Evolutionary conservation across 2,888 invertebrate species (phyloP).

Genomic region (Nemoura dubitans): DNA sequence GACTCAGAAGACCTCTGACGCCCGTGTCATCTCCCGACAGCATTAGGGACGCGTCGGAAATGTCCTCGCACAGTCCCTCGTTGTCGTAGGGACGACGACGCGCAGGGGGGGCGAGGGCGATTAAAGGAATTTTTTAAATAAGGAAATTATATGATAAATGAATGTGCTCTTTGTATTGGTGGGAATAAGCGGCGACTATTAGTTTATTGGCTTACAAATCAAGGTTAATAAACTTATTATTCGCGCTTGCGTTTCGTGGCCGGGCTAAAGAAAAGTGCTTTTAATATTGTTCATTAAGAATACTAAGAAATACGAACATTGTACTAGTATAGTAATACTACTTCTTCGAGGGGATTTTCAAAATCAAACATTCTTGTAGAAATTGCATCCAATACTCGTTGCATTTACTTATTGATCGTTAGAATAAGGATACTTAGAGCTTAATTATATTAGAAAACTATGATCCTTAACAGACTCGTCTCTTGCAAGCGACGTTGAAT

Average conservation of each 20-base stretch:
- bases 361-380: background rate
- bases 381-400: background rate
- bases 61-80: conserved; percentile 55
- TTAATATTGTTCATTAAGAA: conserved; percentile 13
- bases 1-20: conserved; percentile 54
- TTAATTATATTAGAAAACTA: background rate
- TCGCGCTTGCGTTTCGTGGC: conserved; percentile 5
- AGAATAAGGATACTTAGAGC: background rate
- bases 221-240: background rate
- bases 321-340: background rate
- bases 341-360: background rate
- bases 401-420: background rate
- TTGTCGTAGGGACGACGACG: conserved; percentile 45
- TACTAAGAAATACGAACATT: background rate
- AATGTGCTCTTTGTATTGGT: background rate
- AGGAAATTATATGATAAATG: background rate
- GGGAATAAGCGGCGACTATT: background rate
- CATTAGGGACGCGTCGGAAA: conserved; percentile 63
- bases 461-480: background rate
- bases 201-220: background rate
- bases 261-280: background rate
- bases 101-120: background rate
- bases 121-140: background rate
- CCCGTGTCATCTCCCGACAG: conserved; percentile 71
- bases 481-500: background rate